Conservation (phyloP, 2,797 vertebrate species). For the Chaetophractus vellerosus region DNA sequence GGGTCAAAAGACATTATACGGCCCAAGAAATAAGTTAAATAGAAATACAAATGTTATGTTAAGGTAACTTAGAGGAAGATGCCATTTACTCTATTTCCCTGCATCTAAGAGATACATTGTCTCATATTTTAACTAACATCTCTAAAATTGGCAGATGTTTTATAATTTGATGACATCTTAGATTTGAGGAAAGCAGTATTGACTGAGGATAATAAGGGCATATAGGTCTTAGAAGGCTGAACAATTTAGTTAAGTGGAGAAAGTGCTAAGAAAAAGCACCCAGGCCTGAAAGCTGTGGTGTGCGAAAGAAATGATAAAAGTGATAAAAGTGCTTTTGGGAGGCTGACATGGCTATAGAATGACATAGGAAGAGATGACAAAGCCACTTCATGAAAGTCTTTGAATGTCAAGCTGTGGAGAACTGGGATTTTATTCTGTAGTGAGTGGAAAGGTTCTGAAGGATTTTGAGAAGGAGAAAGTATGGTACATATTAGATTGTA, state of each 20-base stretch:
- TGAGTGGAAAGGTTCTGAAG: background rate
- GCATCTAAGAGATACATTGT: background rate
- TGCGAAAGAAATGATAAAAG: background rate
- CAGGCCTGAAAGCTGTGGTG: background rate
- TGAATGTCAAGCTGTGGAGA: background rate
- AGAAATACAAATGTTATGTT: constrained; percentile 50
- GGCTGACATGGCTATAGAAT: constrained; percentile 9
- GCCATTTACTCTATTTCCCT: background rate
- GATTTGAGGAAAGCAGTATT: constrained; percentile 35
- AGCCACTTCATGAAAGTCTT: constrained; percentile 8
- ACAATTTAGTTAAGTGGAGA: constrained; percentile 37
- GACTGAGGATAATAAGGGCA: constrained; percentile 47
- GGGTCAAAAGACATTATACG: background rate
- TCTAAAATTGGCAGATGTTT: constrained; percentile 49
- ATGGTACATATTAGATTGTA: background rate
- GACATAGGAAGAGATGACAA: background rate
- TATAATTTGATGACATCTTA: constrained; percentile 33
- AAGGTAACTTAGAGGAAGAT: background rate
- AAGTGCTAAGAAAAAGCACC: constrained; percentile 1
- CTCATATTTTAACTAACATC: constrained; percentile 40
- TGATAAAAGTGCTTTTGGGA: background rate
- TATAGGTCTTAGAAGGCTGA: constrained; percentile 37
- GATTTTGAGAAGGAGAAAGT: constrained; percentile 7
- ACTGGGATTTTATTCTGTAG: constrained; percentile 9
- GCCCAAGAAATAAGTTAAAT: constrained; percentile 44